phyloP scores from a whole-genome alignment of 1,140 invertebrate genomes.

The Argopecten irradians region DNA sequence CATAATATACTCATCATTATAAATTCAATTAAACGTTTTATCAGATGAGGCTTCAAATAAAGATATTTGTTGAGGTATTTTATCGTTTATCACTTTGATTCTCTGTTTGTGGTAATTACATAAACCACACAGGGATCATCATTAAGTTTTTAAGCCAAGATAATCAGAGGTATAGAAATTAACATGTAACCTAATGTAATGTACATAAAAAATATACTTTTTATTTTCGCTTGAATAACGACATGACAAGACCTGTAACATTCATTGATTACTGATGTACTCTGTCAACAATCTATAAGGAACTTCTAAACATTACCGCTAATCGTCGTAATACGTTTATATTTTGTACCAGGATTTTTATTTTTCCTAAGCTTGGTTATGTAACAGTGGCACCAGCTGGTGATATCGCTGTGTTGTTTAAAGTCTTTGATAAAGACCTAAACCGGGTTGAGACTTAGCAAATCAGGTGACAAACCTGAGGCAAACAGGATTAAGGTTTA shows the following conservation, averaged over 20 bases:
- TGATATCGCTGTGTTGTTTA: background rate
- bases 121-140: no score
- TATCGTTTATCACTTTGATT: background rate
- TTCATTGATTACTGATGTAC: background rate
- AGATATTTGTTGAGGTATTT: background rate
- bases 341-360: background rate
- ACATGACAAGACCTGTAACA: background rate
- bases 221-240: background rate
- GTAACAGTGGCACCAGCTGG: slow-evolving; percentile 19
- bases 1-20: background rate
- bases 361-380: background rate
- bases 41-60: background rate
- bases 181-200: background rate
- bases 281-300: background rate
- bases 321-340: background rate
- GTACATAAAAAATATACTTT: background rate
- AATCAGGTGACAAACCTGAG: background rate
- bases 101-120: background rate
- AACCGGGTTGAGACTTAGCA: background rate
- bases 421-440: background rate
- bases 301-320: background rate
- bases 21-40: background rate
- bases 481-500: background rate
- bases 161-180: background rate
- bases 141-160: background rate